Evolutionary conservation across 2,888 invertebrate genomes (phyloP), one percentile per base, ranked within the genome.

Genomic region (Sphaeridia pumilis): DNA sequence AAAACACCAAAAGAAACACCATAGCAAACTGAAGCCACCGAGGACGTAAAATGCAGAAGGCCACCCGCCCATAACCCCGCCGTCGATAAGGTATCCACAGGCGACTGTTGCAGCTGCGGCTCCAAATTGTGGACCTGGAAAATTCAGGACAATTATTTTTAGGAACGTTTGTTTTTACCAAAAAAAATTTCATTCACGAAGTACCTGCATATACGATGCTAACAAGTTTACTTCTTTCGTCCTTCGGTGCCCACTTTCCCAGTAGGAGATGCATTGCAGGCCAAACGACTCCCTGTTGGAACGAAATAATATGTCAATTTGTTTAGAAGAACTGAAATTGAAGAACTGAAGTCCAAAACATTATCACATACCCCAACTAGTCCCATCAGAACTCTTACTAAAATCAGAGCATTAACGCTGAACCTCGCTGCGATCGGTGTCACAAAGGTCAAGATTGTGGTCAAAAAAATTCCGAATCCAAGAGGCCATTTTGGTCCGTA

Each of bases 31-130:
- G 22, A 84, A 70, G 1, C 79, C 70, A 1, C 89, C 89, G 66
- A 88, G 87, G 49, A 88, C 71, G 68, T 90, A 90, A 73, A 90
- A 90, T 43, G 87, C 84, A 10, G 87, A 76, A 0, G 88, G 87
- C 90, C 90, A 90, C 1, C 90, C 89, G 10, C 81, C 83, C 60
- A 76, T 77, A 54, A 79, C 79, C 42, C 81, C 77, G 42, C 84
- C 72, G 0, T 84, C 83, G 67, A 88, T 88, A 1, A 90, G 72
- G 79, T 84, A 83, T 0, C 88, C 88, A 2, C 86, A 84, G 63
- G 88, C 70, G 0, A 89, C 88, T 66, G 89, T 73, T 0, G 87
- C 87, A 56, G 88, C 75, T 2, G 92, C 85, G 54, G 90, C 90
- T 35, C 93, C 93, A 68, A 92, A 84, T 71, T 89, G 89, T 10